phyloP scores from a whole-genome alignment of 1,140 invertebrate species.

The Drosophila micromelanica region DNA sequence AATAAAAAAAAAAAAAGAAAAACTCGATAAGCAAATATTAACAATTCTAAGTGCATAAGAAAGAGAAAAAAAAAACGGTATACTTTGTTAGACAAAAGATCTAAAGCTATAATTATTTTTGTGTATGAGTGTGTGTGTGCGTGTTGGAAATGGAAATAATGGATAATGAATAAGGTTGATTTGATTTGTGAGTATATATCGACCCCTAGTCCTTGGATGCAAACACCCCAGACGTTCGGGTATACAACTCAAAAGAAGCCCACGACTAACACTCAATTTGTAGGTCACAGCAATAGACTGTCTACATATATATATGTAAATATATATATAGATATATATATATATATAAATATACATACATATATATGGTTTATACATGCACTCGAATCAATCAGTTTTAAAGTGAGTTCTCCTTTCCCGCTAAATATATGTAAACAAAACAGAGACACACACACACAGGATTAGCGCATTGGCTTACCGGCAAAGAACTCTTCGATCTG shows the following conservation, averaged over 20 bases:
- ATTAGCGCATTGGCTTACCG: conserved; percentile 56
- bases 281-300: conserved; percentile 1
- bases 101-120: conserved; percentile 1
- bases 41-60: conserved; percentile 4
- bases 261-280: conserved; percentile 36
- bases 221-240: conserved; percentile 43
- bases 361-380: conserved; percentile 19
- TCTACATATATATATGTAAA: not conserved
- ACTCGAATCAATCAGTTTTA: conserved; percentile 13
- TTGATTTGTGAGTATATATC: conserved; percentile 8
- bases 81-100: conserved; percentile 22
- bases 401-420: conserved; percentile 24
- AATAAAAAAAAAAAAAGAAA: not conserved
- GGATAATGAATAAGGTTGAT: conserved; percentile 3
- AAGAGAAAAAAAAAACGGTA: not conserved
- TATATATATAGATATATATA: not conserved
- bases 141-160: conserved; percentile 11
- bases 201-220: conserved; percentile 50
- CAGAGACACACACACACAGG: conserved; percentile 9
- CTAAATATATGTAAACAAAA: conserved; percentile 12
- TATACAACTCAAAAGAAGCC: conserved; percentile 32
- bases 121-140: conserved; percentile 8
- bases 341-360: conserved; percentile 3
- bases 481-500: conserved; percentile 83
- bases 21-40: not conserved